Conservation (phyloP, 2,113 vertebrate genomes). For the Tichodroma muraria region DNA sequence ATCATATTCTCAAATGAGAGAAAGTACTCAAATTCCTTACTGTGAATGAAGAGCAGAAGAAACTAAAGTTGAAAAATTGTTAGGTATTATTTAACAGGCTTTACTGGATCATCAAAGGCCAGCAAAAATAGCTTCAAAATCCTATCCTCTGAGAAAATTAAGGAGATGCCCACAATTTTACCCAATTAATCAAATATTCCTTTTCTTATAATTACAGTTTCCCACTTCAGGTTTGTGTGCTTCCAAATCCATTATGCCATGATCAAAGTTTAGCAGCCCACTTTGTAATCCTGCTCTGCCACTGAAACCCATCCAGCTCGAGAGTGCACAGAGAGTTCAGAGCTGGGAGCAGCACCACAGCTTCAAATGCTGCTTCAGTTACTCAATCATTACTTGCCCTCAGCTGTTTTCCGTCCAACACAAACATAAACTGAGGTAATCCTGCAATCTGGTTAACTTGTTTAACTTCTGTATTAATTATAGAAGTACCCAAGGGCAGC, state of each 20-base stretch:
- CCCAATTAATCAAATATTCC: neutral
- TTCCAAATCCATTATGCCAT: neutral
- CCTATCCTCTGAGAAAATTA: neutral
- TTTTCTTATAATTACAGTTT: neutral
- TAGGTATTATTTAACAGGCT: neutral
- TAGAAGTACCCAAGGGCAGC: constrained; percentile 46
- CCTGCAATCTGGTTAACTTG: constrained; percentile 35
- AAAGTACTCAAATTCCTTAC: neutral
- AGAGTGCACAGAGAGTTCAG: neutral
- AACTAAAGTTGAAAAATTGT: neutral
- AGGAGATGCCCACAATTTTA: neutral
- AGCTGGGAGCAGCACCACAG: neutral
- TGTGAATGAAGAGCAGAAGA: neutral
- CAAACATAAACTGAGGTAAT: constrained; percentile 54
- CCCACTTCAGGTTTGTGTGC: neutral
- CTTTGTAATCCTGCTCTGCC: neutral
- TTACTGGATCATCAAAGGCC: neutral
- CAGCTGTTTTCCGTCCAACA: constrained; percentile 55
- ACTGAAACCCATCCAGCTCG: neutral
- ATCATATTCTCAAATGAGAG: neutral
- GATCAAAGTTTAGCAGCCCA: neutral
- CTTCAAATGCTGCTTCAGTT: neutral
- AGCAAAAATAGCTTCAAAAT: neutral
- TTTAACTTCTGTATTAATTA: constrained; percentile 65
- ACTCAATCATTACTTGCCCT: constrained; percentile 17